Percentiles rank a stretch among this genome's conserved stretches.
Evolutionary conservation across 2,888 invertebrate genomes (phyloP).

Genomic region (Ernsta delagoae): DNA sequence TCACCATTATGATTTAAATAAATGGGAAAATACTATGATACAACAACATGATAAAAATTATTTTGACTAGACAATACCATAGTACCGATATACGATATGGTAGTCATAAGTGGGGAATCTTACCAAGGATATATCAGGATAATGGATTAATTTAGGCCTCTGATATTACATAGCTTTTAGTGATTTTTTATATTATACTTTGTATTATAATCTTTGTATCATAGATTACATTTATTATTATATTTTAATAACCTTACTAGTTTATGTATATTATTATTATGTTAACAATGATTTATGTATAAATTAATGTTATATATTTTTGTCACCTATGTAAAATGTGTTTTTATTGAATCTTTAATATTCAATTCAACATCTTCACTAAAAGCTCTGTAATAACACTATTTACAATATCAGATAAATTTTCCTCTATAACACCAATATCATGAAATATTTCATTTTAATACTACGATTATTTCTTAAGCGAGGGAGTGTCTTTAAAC

Average conservation of each 20-base stretch:
- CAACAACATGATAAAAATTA: constrained; percentile 75
- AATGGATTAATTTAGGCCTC: constrained; percentile 61
- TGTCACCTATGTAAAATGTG: no score
- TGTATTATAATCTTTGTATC: no score
- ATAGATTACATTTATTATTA: no score
- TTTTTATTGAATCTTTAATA: background rate
- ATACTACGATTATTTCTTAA: constrained; percentile 67
- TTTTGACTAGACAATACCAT: constrained; percentile 83
- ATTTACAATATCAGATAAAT: constrained; percentile 57
- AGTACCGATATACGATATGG: constrained; percentile 73
- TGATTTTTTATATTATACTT: constrained; percentile 18
- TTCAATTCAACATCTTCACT: constrained; percentile 50
- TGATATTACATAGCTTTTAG: constrained; percentile 58
- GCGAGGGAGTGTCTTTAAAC: constrained; percentile 76
- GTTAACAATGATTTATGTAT: no score
- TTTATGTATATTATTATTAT: background rate
- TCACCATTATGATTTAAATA: constrained; percentile 49
- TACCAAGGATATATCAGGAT: constrained; percentile 54
- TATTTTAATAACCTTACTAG: no score
- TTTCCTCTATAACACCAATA: constrained; percentile 66
- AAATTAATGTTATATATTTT: no score
- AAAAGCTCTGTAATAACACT: constrained; percentile 55
- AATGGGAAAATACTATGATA: constrained; percentile 63
- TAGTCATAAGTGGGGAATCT: constrained; percentile 66
- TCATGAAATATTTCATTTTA: constrained; percentile 59